Base-by-base conservation (phyloP, 2,797 vertebrate species). In the Tenualosa thibaudeaui region DNA sequence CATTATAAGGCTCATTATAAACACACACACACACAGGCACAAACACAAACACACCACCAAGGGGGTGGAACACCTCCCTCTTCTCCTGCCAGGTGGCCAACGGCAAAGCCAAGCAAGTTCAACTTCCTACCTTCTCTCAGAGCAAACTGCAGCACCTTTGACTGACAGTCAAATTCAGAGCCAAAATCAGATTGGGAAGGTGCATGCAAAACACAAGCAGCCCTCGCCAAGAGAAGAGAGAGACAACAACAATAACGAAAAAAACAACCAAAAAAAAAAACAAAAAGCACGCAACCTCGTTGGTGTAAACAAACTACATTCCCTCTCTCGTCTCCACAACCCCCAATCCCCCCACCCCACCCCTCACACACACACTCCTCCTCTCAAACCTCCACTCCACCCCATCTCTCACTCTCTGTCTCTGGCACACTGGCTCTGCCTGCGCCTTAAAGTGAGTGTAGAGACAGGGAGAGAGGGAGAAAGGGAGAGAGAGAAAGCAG, bases 401-500 rank as follows among this genome's bases (percentile, higher is more conserved):
- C 82, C 58, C 50, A 71, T 26, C 50, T 58, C 37, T 40, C 84
- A 84, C 82, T 68, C 24, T 51, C 22, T 4, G 46, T 49, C 54
- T 24, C 81, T 26, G 8, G 8, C 75, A 37, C 51, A 31, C 49
- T 17, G 68, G 68, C 62, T 31, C 3, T 68, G 62, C 62, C 62
- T 31, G 62, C 62, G 24, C 62, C 24, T 26, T 10, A 65, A 49
- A 49, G 56, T 19, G 19, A 65, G 60, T n/a, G 60, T 31, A 49
- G 46, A 49, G 46, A 5, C 1, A 49, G 46, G 3, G 46, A 49
- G 7, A 83, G 83, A 86, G 62, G 49, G 60, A 87, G 86, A n/a
- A 65, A 49, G 46, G 3, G 46, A 4, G 46, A 4, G 7, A 4
- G 4, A 49, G 46, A 4, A 8, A 49, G 46, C 75, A 85, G 82